These are phyloP conservation scores for Chondrilla cf. caribensis DNA, from an alignment of 37 sponge, comb jelly and placozoan genomes.

Conservation along the genomic window DNA sequence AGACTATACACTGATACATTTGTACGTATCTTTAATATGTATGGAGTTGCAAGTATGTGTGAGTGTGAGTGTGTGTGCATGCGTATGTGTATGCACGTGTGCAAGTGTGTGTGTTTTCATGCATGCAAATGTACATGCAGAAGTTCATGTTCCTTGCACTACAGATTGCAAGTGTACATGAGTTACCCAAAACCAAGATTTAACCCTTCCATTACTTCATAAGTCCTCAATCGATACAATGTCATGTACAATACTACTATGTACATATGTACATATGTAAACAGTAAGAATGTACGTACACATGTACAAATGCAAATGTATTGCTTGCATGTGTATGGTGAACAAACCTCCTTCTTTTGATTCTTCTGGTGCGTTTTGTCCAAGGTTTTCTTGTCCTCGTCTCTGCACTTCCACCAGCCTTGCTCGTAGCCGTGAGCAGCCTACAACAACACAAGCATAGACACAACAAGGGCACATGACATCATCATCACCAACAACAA, in stretches of 20 bases:
- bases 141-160: no score
- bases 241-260: no score
- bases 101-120: slow-evolving; percentile 1
- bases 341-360: slow-evolving; percentile 24
- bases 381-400: slow-evolving; percentile 17
- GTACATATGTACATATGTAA: background rate
- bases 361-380: slow-evolving; percentile 9
- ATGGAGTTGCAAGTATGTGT: background rate
- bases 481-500: no score
- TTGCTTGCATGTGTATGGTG: background rate
- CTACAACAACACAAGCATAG: background rate
- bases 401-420: slow-evolving; percentile 16
- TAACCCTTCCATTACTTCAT: no score
- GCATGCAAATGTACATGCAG: background rate
- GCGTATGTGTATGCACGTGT: background rate
- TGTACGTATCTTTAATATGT: background rate
- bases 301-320: background rate
- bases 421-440: slow-evolving; percentile 10
- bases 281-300: background rate
- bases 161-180: no score
- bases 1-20: background rate
- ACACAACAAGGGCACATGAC: no score
- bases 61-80: background rate
- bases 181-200: no score
- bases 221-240: no score